These are phyloP conservation scores for Zingel zingel DNA, from an alignment of 2,113 vertebrate genomes.

Conservation along the genomic window DNA sequence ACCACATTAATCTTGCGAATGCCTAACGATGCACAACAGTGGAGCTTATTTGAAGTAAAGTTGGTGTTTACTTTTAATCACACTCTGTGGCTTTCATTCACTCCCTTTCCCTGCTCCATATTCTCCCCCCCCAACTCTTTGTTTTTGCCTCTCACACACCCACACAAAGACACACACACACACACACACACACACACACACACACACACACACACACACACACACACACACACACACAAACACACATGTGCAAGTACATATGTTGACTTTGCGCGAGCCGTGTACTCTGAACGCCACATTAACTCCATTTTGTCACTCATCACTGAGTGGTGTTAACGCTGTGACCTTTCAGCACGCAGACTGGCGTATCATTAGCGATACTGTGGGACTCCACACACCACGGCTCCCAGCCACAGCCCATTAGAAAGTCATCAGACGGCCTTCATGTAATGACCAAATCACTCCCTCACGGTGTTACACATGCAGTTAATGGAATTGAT, in stretches of 20 bases:
- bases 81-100: conserved; percentile 5
- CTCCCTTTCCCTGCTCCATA: not conserved
- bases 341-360: conserved; percentile 60
- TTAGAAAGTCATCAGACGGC: conserved; percentile 29
- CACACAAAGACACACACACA: not conserved
- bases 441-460: conserved; percentile 43
- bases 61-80: conserved; percentile 64
- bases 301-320: conserved; percentile 67
- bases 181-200: conserved; percentile 6
- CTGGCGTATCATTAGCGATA: conserved; percentile 49
- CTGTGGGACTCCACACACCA: conserved; percentile 21
- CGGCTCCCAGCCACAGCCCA: conserved; percentile 32
- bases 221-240: not conserved
- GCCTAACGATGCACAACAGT: not conserved
- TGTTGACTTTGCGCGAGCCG: conserved; percentile 58
- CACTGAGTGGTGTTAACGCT: conserved; percentile 39
- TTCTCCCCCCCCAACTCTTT: not conserved
- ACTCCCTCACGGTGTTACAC: conserved; percentile 15
- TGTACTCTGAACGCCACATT: conserved; percentile 65
- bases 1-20: not conserved
- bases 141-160: conserved; percentile 1
- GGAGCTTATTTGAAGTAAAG: not conserved
- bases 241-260: not conserved
- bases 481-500: not conserved
- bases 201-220: conserved; percentile 14